These are phyloP conservation scores for Danaus plexippus DNA, from an alignment of 1,140 invertebrate species.

Conservation along the genomic window DNA sequence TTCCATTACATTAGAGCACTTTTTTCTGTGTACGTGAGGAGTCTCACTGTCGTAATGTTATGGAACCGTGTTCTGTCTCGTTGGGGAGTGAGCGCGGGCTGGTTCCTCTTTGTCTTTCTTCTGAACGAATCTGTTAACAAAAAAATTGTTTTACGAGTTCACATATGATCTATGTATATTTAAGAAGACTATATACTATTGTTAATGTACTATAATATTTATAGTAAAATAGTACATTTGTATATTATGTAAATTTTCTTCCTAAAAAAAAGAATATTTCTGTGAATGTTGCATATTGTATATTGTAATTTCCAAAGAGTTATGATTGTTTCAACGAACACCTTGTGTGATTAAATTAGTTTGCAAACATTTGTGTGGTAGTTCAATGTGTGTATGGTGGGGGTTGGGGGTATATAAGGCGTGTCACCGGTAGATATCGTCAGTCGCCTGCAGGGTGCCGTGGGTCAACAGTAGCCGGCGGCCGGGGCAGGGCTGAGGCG, in stretches of 20 bases:
- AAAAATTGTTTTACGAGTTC: no score
- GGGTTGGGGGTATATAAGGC: no score
- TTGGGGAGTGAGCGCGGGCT: slow-evolving; percentile 50
- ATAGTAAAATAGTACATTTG: no score
- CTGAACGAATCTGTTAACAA: slow-evolving; percentile 36
- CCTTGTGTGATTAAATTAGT: not conserved
- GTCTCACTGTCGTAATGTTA: slow-evolving; percentile 12
- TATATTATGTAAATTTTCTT: no score
- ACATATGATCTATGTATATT: no score
- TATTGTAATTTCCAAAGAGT: no score
- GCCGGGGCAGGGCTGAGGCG: slow-evolving; percentile 85
- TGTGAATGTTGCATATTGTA: no score
- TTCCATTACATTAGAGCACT: not conserved
- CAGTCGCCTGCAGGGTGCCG: slow-evolving; percentile 92
- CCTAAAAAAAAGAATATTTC: no score
- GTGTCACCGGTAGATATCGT: slow-evolving; percentile 85
- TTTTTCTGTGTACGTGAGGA: not conserved
- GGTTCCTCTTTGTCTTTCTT: slow-evolving; percentile 47
- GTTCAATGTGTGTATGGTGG: not conserved
- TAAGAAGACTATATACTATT: no score
- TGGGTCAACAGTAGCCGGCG: slow-evolving; percentile 87
- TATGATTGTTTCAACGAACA: no score
- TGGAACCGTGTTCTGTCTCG: slow-evolving; percentile 20
- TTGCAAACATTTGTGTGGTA: not conserved
- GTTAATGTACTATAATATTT: no score